These are phyloP conservation scores for Synanceia verrucosa DNA, from an alignment of 2,797 vertebrate genomes.

Conservation along the genomic window DNA sequence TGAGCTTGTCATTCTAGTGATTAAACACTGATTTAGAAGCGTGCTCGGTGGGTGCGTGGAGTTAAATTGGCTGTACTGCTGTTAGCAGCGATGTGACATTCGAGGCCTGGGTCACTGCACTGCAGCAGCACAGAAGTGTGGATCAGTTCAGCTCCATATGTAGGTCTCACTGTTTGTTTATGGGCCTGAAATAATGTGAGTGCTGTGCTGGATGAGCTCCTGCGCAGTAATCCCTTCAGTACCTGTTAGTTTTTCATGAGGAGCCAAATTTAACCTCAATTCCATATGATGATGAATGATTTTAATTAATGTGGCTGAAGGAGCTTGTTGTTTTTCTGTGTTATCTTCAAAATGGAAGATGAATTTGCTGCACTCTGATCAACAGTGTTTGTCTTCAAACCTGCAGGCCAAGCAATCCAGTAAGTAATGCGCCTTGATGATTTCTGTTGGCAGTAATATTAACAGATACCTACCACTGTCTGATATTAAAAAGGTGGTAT, in stretches of 20 bases:
- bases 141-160: slow-evolving; percentile 6
- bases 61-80: slow-evolving; percentile 59
- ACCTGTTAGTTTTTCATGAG: slow-evolving; percentile 10
- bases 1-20: slow-evolving; percentile 71
- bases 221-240: not conserved
- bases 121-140: slow-evolving; percentile 34
- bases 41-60: slow-evolving; percentile 46
- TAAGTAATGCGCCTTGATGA: slow-evolving; percentile 19
- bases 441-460: slow-evolving; percentile 32
- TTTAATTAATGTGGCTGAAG: slow-evolving; percentile 24
- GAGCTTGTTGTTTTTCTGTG: slow-evolving; percentile 22
- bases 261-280: not conserved
- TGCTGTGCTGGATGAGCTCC: not conserved
- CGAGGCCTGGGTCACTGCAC: slow-evolving; percentile 55
- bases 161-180: slow-evolving; percentile 27
- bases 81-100: slow-evolving; percentile 49
- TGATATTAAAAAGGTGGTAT: slow-evolving; percentile 26
- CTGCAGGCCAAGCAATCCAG: slow-evolving; percentile 20
- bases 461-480: not conserved
- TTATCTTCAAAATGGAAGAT: slow-evolving; percentile 33
- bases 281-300: slow-evolving; percentile 20
- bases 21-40: slow-evolving; percentile 78
- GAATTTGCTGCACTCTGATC: slow-evolving; percentile 6
- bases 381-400: slow-evolving; percentile 11
- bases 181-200: slow-evolving; percentile 24